Base-by-base conservation (phyloP, 2,113 vertebrate species). In the Climacteris rufus region DNA sequence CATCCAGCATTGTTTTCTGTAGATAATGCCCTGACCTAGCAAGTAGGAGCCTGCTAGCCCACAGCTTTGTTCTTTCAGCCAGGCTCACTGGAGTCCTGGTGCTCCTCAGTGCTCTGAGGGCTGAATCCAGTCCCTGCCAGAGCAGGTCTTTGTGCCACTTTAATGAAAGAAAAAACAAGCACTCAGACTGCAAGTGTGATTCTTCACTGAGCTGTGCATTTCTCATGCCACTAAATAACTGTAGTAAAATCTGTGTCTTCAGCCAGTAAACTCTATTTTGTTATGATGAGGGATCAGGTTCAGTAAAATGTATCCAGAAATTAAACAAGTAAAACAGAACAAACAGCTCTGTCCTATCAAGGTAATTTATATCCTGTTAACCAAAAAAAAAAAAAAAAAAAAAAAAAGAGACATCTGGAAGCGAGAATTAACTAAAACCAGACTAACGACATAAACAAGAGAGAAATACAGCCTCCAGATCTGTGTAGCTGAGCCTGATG, bases 391-490 rank as follows among this genome's bases (percentile, higher is more conserved):
- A 57, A 53, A 27, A 1, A 19, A 68, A 27, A 22, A 68, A 31
- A 53, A 53, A 76, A 68, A 60, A 74, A 75, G 52, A 93, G 79
- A 95, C 90, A 96, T 90, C 90, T 95, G 94, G 92, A 92, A 93
- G 54, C 75, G 64, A 94, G 95, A 94, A 97, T 94, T 89, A 93
- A 94, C 94, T 96, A 92, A 94, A 92, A 78, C 44, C 65, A 96
- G 90, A 52, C 53, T 89, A 89, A 92, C 4, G 1, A 63, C 65
- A 78, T 56, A 92, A 96, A 94, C 63, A 83, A 91, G 63, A 63
- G 63, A 89, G 72, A 96, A 92, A 88, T 83, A 90, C n/a, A 89
- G 83, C 85, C 69, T 90, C 64, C 76, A 91, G 78, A 88, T 59
- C 71, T 78, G 31, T 50, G 76, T 66, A 45, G 85, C 47, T 83